Conservation (phyloP, 2,113 vertebrate species). For the Prunella fulvescens region DNA sequence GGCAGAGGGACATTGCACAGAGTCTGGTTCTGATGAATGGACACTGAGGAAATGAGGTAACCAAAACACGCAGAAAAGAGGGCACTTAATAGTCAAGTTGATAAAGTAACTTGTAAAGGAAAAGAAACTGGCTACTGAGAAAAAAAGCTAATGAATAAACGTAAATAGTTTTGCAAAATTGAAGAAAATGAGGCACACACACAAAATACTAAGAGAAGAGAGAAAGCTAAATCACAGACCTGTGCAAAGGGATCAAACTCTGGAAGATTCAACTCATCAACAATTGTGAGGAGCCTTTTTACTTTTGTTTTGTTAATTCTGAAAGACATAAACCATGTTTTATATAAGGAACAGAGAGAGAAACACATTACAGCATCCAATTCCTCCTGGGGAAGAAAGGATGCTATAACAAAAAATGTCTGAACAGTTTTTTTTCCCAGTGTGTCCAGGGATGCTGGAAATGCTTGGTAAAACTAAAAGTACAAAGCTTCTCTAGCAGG, state of each 20-base stretch:
- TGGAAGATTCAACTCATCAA: background rate
- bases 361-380: background rate
- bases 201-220: background rate
- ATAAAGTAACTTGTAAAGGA: background rate
- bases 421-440: background rate
- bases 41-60: background rate
- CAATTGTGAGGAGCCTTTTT: background rate
- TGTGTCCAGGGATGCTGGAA: background rate
- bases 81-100: background rate
- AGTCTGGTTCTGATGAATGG: background rate
- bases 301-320: conserved; percentile 26
- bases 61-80: background rate
- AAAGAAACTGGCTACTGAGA: background rate
- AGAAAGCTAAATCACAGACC: conserved; percentile 7
- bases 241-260: conserved; percentile 17
- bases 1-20: background rate
- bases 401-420: background rate
- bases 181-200: background rate
- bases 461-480: background rate
- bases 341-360: background rate
- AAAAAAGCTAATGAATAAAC: background rate
- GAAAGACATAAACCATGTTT: conserved; percentile 20
- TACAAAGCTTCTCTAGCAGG: background rate
- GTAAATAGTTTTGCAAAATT: background rate
- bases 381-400: background rate